These are phyloP conservation scores for Saccostrea glomerata DNA, from an alignment of 1,140 invertebrate genomes.

Conservation along the genomic window DNA sequence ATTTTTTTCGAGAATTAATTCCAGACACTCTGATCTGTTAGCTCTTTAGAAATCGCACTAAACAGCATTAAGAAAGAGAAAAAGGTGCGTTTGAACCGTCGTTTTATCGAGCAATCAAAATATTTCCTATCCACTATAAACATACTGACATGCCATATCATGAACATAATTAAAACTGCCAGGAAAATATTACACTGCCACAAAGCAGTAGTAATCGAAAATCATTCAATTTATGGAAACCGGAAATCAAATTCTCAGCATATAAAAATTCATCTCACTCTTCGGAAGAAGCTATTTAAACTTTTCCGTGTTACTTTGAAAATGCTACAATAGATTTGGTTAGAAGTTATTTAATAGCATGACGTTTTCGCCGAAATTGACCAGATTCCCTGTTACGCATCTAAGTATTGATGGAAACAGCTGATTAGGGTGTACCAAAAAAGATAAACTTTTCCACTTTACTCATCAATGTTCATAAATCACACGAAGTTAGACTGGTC, in stretches of 20 bases:
- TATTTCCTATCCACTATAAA: slow-evolving; percentile 14
- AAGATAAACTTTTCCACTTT: slow-evolving; percentile 34
- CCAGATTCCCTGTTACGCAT: slow-evolving; percentile 19
- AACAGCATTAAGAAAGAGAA: not conserved
- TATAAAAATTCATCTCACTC: not conserved
- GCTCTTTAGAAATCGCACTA: not conserved
- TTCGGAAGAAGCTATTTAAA: not conserved
- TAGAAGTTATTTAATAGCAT: not conserved
- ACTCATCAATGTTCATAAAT: slow-evolving; percentile 37
- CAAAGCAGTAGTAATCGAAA: not conserved
- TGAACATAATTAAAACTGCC: slow-evolving; percentile 13
- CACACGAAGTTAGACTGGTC: slow-evolving; percentile 18
- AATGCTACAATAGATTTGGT: too few species aligned
- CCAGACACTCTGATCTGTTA: not conserved
- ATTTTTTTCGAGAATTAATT: not conserved
- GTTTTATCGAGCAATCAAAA: slow-evolving; percentile 7
- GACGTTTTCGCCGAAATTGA: not conserved
- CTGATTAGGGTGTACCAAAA: slow-evolving; percentile 10
- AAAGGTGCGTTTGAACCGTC: not conserved
- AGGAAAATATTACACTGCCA: not conserved
- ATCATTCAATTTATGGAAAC: not conserved
- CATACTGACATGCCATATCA: not conserved
- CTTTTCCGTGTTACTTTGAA: not conserved
- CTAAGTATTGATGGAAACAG: slow-evolving; percentile 1
- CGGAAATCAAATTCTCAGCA: slow-evolving; percentile 12